phyloP scores from a whole-genome alignment of 1,140 invertebrate genomes.

The Macrosteles quadrilineatus region DNA sequence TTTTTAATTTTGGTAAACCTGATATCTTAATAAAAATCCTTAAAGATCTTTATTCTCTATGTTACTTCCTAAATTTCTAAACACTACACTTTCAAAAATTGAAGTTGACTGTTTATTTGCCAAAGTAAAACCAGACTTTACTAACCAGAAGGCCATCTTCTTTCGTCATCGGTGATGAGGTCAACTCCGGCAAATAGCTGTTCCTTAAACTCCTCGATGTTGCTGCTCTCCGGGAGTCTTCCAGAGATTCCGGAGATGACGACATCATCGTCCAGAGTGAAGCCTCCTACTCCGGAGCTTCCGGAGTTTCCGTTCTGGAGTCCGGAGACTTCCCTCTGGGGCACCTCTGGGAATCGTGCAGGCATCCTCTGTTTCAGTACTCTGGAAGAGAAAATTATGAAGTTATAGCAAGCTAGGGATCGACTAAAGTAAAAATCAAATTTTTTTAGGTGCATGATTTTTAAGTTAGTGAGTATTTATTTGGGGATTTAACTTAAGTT shows the following conservation, averaged over 20 bases:
- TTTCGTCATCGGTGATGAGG: slow-evolving; percentile 83
- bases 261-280: slow-evolving; percentile 65
- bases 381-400: neutral
- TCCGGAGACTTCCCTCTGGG: slow-evolving; percentile 32
- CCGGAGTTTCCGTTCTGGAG: neutral
- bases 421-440: neutral
- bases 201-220: slow-evolving; percentile 86
- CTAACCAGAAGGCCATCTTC: slow-evolving; percentile 72
- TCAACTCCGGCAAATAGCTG: slow-evolving; percentile 84
- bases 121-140: neutral
- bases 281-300: slow-evolving; percentile 25
- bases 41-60: too few species aligned
- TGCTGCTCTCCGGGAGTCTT: slow-evolving; percentile 83
- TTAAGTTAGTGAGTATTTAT: neutral
- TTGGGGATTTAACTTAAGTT: neutral
- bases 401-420: neutral
- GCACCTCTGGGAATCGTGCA: slow-evolving; percentile 57
- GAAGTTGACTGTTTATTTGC: too few species aligned
- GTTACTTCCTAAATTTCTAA: too few species aligned
- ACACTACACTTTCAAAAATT: too few species aligned
- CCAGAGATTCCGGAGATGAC: slow-evolving; percentile 90
- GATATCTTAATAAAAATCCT: too few species aligned
- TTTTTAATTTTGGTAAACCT: too few species aligned
- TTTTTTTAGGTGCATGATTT: neutral
- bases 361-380: slow-evolving; percentile 55